These are phyloP conservation scores for Poeciliopsis occidentalis DNA, from an alignment of 2,113 vertebrate species.

Conservation along the genomic window DNA sequence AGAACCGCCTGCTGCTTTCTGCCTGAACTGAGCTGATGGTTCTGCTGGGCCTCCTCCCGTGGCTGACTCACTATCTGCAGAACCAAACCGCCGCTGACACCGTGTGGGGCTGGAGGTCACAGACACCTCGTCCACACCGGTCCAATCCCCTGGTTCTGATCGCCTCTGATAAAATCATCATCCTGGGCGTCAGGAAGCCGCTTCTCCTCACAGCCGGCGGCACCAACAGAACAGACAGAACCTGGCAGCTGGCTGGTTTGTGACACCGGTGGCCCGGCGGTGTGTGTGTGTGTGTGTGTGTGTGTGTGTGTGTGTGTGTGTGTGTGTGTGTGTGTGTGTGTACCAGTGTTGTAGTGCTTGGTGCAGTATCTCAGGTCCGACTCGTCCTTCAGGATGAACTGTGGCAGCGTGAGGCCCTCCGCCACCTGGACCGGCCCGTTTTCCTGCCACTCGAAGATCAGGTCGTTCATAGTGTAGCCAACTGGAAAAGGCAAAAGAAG, in stretches of 20 bases:
- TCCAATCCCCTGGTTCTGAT: not conserved
- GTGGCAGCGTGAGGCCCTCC: slow-evolving; percentile 95
- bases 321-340: slow-evolving; percentile 1
- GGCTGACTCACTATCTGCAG: not conserved
- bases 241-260: slow-evolving; percentile 14
- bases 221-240: slow-evolving; percentile 16
- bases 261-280: not conserved
- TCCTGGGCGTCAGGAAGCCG: not conserved
- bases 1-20: not conserved
- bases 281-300: no score
- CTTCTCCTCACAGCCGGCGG: not conserved
- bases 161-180: not conserved
- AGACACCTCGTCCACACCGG: not conserved
- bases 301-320: no score
- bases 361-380: slow-evolving; percentile 95
- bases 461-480: slow-evolving; percentile 99
- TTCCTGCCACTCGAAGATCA: slow-evolving; percentile 99
- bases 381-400: slow-evolving; percentile 95
- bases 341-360: slow-evolving; percentile 96
- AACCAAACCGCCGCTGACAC: not conserved
- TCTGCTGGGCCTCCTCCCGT: not conserved
- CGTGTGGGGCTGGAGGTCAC: not conserved
- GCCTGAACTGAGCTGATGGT: not conserved
- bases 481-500: slow-evolving; percentile 77
- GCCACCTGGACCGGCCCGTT: slow-evolving; percentile 95